phyloP scores from a whole-genome alignment of 2,113 vertebrate genomes.

The Petromus typicus region DNA sequence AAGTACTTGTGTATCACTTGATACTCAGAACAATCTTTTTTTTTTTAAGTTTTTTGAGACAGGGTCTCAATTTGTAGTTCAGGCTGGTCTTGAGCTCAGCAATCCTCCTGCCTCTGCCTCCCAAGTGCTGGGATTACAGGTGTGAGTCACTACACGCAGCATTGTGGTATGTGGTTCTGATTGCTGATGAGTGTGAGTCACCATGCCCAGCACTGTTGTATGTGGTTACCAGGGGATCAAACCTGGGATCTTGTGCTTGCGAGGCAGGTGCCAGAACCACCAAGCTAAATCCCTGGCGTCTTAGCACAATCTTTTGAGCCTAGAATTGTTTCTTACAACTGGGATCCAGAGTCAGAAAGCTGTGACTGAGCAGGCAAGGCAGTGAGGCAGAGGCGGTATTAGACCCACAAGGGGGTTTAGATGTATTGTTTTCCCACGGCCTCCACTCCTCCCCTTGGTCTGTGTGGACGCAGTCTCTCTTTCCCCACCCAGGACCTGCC shows the following conservation, averaged over 20 bases:
- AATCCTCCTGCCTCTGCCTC: no score
- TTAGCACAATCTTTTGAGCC: neutral
- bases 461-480: neutral
- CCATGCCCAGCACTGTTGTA: no score
- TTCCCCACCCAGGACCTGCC: constrained; percentile 91
- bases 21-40: no score
- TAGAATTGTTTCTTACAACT: neutral
- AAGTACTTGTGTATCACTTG: neutral
- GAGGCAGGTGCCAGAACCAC: no score
- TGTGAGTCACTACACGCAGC: no score
- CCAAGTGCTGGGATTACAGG: no score
- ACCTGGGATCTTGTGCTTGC: neutral
- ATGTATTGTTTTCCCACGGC: neutral
- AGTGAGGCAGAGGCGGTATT: neutral
- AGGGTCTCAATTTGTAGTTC: neutral
- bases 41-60: neutral
- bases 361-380: neutral
- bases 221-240: no score
- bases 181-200: no score
- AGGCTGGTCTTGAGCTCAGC: no score
- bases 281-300: no score
- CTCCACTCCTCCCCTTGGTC: neutral
- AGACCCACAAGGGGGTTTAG: neutral
- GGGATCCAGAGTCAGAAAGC: neutral
- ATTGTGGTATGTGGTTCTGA: no score